These are phyloP conservation scores for Penaeus japonicus DNA, from an alignment of 1,140 invertebrate species.

Conservation along the genomic window DNA sequence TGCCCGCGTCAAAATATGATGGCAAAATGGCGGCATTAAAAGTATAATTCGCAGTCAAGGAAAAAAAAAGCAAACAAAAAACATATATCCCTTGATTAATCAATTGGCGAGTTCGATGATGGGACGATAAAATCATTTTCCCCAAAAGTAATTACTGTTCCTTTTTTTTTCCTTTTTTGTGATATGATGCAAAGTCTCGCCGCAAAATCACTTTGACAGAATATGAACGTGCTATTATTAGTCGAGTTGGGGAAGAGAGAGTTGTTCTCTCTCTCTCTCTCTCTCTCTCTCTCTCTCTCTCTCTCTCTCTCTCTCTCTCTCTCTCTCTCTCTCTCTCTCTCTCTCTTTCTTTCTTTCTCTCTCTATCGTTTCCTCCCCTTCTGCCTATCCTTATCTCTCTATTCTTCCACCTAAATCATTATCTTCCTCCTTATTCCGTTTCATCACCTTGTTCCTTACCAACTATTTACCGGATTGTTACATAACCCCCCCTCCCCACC, in stretches of 20 bases:
- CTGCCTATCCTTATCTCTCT: neutral
- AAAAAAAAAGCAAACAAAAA: too few species aligned
- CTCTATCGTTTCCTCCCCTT: neutral
- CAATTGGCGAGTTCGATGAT: too few species aligned
- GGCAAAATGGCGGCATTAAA: too few species aligned
- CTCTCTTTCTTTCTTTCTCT: constrained; percentile 7
- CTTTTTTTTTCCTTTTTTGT: neutral
- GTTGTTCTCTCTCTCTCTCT: neutral
- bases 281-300: constrained; percentile 30
- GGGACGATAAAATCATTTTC: too few species aligned
- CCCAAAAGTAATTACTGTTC: neutral
- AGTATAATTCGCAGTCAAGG: too few species aligned
- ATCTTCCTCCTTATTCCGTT: too few species aligned
- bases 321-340: constrained; percentile 18
- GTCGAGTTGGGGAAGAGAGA: neutral
- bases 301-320: constrained; percentile 28
- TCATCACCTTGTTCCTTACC: neutral
- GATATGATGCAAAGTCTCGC: too few species aligned
- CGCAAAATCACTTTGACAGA: neutral
- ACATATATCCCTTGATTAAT: too few species aligned
- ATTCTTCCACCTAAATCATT: neutral
- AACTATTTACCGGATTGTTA: neutral
- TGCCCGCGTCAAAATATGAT: too few species aligned
- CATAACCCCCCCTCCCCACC: neutral
- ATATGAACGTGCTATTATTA: neutral